Conservation (phyloP, 2,797 vertebrate species). For the Micrastur ruficollis region DNA sequence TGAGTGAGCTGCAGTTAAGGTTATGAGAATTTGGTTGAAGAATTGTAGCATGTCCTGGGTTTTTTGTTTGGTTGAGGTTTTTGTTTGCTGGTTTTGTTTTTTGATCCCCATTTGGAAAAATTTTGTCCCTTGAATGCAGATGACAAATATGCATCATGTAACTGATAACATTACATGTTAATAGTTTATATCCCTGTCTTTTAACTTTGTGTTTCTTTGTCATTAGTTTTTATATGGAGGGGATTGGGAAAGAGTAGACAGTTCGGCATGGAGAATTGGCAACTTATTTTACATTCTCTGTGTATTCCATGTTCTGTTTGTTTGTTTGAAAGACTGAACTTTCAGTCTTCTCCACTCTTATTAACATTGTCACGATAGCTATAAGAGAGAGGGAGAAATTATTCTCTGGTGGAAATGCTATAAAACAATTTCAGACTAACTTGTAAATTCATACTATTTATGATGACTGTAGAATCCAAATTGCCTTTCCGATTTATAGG, state of each 20-base stretch:
- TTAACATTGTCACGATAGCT: neutral
- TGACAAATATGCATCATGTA: neutral
- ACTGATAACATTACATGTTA: neutral
- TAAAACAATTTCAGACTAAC: neutral
- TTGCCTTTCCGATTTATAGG: conserved; percentile 5
- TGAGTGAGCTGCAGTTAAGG: neutral
- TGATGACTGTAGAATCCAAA: neutral
- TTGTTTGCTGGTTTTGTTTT: neutral
- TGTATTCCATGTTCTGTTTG: neutral
- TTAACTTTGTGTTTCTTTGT: neutral
- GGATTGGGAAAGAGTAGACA: neutral
- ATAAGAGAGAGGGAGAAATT: neutral
- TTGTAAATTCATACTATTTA: neutral
- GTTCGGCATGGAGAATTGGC: neutral
- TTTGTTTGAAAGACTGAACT: conserved; percentile 1
- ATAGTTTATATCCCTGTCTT: neutral
- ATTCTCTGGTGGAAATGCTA: neutral
- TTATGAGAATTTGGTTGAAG: neutral
- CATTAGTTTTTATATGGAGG: neutral
- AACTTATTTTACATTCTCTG: neutral
- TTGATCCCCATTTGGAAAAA: neutral
- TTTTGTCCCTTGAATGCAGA: neutral
- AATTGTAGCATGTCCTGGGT: neutral
- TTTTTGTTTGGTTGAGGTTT: neutral
- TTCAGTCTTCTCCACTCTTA: neutral